A percentile compares a stretch with the other conserved stretches of the same genome.
Conservation (phyloP, 2,113 vertebrate species). For the Motacilla alba region DNA sequence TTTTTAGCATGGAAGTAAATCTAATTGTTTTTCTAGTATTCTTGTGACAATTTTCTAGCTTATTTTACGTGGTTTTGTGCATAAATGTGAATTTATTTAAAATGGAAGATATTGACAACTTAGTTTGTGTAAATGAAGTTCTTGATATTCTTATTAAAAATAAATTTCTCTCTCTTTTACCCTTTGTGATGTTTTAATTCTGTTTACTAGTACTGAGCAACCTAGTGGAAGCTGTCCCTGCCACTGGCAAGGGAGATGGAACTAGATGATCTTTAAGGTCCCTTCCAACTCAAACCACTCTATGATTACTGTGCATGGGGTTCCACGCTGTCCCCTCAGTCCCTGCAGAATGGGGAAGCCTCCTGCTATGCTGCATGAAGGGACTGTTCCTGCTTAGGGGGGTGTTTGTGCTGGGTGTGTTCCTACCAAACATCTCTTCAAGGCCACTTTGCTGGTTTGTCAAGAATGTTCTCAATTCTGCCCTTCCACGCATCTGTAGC, state of each 20-base stretch:
- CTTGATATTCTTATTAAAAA: constrained; percentile 37
- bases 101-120: neutral
- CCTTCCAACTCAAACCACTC: neutral
- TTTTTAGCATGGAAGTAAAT: constrained; percentile 35
- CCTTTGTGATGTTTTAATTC: neutral
- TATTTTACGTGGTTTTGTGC: neutral
- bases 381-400: neutral
- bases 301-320: neutral
- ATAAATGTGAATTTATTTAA: constrained; percentile 28
- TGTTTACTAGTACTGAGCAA: neutral
- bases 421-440: neutral
- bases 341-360: neutral
- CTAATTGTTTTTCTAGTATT: constrained; percentile 7
- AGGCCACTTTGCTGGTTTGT: neutral
- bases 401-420: neutral
- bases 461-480: neutral
- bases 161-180: constrained; percentile 39
- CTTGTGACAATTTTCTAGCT: constrained; percentile 11
- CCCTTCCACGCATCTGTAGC: neutral
- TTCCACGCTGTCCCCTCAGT: fast-evolving
- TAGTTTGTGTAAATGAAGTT: constrained; percentile 32
- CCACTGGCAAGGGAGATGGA: neutral
- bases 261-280: neutral
- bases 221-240: neutral
- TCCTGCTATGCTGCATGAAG: neutral